A percentile compares a stretch with the other conserved stretches of the same genome.
phyloP scores from a whole-genome alignment of 2,888 invertebrate genomes.

The Plagodis pulveraria region DNA sequence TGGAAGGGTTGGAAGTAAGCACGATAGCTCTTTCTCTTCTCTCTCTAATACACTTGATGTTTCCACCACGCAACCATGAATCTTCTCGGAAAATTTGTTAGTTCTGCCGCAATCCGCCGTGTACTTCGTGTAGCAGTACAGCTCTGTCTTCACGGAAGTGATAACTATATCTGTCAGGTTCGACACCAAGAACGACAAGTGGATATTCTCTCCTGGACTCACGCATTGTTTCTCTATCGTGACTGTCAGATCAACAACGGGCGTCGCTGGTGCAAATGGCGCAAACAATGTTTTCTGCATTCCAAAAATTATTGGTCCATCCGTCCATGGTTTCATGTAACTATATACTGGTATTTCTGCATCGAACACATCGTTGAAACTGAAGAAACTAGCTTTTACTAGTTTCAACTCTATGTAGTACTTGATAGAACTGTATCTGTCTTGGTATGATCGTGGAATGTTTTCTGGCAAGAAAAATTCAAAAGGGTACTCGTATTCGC shows the following conservation, averaged over 20 bases:
- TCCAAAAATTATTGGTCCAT: conserved; percentile 30
- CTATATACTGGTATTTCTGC: conserved; percentile 33
- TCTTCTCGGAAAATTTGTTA: neutral
- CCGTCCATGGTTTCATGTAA: conserved; percentile 13
- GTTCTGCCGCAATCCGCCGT: conserved; percentile 15
- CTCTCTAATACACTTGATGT: conserved; percentile 2
- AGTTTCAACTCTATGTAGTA: conserved; percentile 28
- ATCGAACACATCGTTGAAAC: conserved; percentile 19
- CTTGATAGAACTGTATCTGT: conserved; percentile 19
- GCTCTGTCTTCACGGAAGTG: conserved; percentile 15
- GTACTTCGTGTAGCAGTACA: conserved; percentile 26
- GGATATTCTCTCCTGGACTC: conserved; percentile 28
- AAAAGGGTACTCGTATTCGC: conserved; percentile 31
- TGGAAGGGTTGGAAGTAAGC: conserved; percentile 17
- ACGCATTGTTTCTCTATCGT: conserved; percentile 21
- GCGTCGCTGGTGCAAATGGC: conserved; percentile 11
- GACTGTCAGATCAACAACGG: conserved; percentile 22
- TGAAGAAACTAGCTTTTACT: conserved; percentile 28
- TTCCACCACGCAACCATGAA: conserved; percentile 8
- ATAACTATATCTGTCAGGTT: conserved; percentile 27
- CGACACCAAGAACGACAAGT: conserved; percentile 14
- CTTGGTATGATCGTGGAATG: conserved; percentile 32
- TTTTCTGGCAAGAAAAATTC: conserved; percentile 30
- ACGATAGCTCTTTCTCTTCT: neutral
- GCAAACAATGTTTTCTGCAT: conserved; percentile 30